phyloP scores from a whole-genome alignment of 2,113 vertebrate species.

The Penelope pileata region DNA sequence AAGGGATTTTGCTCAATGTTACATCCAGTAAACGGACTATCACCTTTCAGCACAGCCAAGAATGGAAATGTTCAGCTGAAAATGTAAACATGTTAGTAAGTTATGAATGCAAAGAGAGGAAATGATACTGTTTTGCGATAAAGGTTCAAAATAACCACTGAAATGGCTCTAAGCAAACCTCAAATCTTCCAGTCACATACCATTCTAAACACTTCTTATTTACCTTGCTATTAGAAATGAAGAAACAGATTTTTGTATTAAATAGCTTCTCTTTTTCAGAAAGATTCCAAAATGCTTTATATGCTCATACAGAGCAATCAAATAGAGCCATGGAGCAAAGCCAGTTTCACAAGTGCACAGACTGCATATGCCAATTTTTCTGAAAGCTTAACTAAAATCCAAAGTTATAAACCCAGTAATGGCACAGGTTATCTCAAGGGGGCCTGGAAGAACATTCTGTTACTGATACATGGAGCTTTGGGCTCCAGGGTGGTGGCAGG shows the following conservation, averaged over 20 bases:
- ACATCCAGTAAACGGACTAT: conserved; percentile 34
- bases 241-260: neutral
- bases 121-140: conserved; percentile 22
- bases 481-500: neutral
- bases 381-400: neutral
- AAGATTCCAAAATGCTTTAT: neutral
- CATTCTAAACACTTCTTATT: conserved; percentile 15
- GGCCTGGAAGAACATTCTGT: neutral
- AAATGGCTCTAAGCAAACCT: conserved; percentile 20
- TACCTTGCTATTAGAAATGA: neutral
- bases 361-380: neutral
- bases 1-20: conserved; percentile 36
- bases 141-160: conserved; percentile 29
- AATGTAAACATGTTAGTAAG: conserved; percentile 39
- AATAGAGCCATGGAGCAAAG: neutral
- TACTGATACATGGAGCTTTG: neutral
- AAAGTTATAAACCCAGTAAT: neutral
- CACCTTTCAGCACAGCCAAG: conserved; percentile 49
- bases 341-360: neutral
- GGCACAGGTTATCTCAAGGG: neutral
- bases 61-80: conserved; percentile 45
- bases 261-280: neutral
- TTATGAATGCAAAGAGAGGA: conserved; percentile 39
- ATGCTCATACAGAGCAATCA: neutral
- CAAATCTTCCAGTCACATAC: conserved; percentile 4